Base-by-base conservation (phyloP, 2,113 vertebrate genomes). In the Serilophus lunatus region DNA sequence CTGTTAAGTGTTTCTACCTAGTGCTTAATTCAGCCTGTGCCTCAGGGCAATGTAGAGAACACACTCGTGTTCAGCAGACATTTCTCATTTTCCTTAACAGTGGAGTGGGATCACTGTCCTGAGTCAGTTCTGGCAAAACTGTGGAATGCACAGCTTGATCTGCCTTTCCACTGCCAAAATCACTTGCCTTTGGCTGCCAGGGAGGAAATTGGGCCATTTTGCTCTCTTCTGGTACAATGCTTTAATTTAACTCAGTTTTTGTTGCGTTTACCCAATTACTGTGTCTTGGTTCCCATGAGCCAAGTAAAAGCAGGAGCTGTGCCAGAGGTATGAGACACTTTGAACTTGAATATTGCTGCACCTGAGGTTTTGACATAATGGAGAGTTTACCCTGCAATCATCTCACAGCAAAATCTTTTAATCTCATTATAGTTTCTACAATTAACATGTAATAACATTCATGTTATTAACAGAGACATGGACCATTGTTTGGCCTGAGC, bases 151-250 rank as follows among this genome's bases (percentile, higher is more conserved):
- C 70, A 82, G 40, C 77, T 76, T 60, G 70, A 51, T 85, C 42
- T 82, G 53, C 65, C 49, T 92, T 72, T 76, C 70, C 59, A 23
- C 42, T 91, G 70, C 57, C 9, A 18, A 25, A 29, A 60, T 82
- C 76, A 23, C 36, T 76, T 72, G 66, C 72, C 59, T 64, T 70
- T 74, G 47, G 45, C 79, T 94, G 90, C 93, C 90, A 86, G 53
- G 79, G 88, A 95, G 93, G 92, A 97, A 96, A 86, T 63, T 36
- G 90, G 79, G 38, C 86, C 4, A 5, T 65, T 95, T 85, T 95
- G 68, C 66, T 88, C 86, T 90, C 66, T 91, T 92, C 90, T 90
- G 85, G 54, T 94, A 86, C 92, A 94, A 70, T 80, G 80, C 63
- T 80, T 94, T 90, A 72, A 90, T 96, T 88, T 82, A 69, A 71